Evolutionary conservation across 1,140 invertebrate genomes (phyloP).

Genomic region (Procambarus clarkii): DNA sequence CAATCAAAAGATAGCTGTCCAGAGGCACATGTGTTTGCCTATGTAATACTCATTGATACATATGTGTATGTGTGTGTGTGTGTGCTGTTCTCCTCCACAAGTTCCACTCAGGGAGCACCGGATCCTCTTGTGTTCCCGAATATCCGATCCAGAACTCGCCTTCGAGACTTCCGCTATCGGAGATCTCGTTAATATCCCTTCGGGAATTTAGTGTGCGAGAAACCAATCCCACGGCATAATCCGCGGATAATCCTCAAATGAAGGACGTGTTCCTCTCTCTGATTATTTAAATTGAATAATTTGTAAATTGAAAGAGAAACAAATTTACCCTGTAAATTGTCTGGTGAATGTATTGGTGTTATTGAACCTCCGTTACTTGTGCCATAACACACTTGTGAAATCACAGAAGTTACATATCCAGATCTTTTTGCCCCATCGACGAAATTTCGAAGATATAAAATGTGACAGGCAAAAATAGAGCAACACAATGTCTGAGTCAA

Average conservation of each 20-base stretch:
- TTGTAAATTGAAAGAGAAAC: no score
- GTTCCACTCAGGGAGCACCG: conserved; percentile 25
- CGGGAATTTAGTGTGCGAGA: conserved; percentile 2
- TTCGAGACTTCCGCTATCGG: neutral
- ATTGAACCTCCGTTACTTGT: no score
- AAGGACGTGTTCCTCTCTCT: neutral
- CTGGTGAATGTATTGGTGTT: no score
- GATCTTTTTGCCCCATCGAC: neutral
- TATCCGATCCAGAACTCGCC: conserved; percentile 54
- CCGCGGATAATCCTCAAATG: neutral
- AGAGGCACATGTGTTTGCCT: conserved; percentile 33
- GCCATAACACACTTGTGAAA: neutral
- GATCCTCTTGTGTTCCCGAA: conserved; percentile 27
- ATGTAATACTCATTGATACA: conserved; percentile 12
- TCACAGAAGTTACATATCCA: neutral
- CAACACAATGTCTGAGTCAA: neutral
- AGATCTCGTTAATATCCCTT: neutral
- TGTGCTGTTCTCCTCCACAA: conserved; percentile 18
- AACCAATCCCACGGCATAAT: neutral
- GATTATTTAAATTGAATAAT: neutral
- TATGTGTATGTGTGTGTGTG: conserved; percentile 1
- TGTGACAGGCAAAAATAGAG: neutral
- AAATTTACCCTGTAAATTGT: no score
- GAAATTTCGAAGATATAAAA: neutral
- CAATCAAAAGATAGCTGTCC: conserved; percentile 60